These are phyloP conservation scores for Desmodus rotundus DNA, from an alignment of 2,113 vertebrate genomes.

Conservation along the genomic window DNA sequence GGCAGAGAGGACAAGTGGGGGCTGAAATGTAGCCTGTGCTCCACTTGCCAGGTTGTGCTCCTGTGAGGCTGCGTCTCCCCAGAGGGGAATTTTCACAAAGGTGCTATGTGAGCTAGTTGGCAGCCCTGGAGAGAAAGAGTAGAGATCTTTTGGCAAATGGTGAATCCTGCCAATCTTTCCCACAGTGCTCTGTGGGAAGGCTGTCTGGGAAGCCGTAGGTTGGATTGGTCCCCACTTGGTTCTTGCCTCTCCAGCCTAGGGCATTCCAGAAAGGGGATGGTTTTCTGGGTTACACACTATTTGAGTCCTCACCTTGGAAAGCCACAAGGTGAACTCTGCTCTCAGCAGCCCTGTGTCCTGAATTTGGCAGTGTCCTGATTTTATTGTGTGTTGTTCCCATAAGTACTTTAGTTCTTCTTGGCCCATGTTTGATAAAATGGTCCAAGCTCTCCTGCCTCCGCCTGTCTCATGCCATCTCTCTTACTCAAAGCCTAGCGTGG, in stretches of 20 bases:
- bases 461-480: background rate
- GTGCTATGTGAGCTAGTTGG: background rate
- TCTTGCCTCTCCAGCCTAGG: background rate
- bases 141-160: background rate
- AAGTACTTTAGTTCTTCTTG: slow-evolving; percentile 46
- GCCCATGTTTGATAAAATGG: slow-evolving; percentile 18
- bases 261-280: slow-evolving; percentile 14
- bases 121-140: background rate
- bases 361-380: slow-evolving; percentile 65
- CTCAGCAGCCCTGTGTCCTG: slow-evolving; percentile 41
- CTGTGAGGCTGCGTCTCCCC: background rate
- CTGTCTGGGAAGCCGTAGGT: background rate
- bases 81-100: background rate
- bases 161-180: background rate
- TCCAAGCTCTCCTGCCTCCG: background rate
- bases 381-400: background rate
- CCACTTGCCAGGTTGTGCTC: background rate
- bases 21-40: background rate
- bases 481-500: slow-evolving; percentile 3
- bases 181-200: background rate
- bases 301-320: slow-evolving; percentile 52
- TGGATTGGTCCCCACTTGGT: background rate
- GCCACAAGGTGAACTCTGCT: slow-evolving; percentile 47
- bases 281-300: slow-evolving; percentile 62
- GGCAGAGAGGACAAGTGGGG: background rate